Conservation (phyloP, 2,888 invertebrate species). For the Drosophila yooni region DNA sequence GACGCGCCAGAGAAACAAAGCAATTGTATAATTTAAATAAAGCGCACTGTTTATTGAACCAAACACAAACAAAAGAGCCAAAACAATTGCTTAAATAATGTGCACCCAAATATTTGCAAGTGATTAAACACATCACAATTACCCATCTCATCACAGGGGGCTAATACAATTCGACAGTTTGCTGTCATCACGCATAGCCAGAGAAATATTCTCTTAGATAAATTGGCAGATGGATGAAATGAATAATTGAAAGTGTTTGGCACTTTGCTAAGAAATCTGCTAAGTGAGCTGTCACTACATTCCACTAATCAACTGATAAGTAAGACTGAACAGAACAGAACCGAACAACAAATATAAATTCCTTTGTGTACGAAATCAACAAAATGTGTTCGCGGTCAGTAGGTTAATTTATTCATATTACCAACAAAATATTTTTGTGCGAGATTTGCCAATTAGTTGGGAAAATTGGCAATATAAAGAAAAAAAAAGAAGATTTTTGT, state of each 20-base stretch:
- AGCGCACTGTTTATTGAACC: constrained; percentile 43
- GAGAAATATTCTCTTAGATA: constrained; percentile 9
- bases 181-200: constrained; percentile 23
- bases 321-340: not conserved
- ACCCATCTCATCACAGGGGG: constrained; percentile 16
- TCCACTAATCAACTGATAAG: not conserved
- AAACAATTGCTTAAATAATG: constrained; percentile 42
- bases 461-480: not conserved
- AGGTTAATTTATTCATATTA: not conserved
- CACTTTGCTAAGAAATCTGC: constrained; percentile 11
- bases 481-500: not conserved
- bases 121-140: constrained; percentile 44
- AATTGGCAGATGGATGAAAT: constrained; percentile 20
- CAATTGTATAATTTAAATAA: constrained; percentile 45
- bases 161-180: constrained; percentile 12
- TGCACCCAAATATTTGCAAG: constrained; percentile 37
- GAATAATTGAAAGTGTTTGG: constrained; percentile 14
- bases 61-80: constrained; percentile 15
- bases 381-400: constrained; percentile 4
- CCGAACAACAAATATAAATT: not conserved
- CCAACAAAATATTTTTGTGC: not conserved
- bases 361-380: not conserved
- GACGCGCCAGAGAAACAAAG: constrained; percentile 12
- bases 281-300: constrained; percentile 23
- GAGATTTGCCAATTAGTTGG: not conserved